Evolutionary conservation across 2,797 vertebrate species (phyloP), one percentile per base, ranked within the genome.

Genomic region (Enteromius trimaculatus): DNA sequence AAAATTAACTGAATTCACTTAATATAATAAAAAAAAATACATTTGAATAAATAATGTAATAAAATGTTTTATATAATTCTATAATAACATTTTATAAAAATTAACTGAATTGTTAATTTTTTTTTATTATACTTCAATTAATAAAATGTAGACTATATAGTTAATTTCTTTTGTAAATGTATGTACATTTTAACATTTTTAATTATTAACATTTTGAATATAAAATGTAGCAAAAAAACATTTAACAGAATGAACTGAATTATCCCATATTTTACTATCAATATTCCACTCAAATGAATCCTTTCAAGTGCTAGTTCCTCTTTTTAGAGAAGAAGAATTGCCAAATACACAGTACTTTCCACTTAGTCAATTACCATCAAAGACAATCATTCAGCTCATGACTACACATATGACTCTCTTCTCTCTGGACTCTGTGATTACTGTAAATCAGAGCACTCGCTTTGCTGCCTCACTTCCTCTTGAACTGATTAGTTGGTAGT

Each of bases 371-470:
- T n/a, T 42, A 34, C 64, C n/a, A 51, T 37, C 29, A 6, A 14
- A 26, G 34, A 31, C 6, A 39, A n/a, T 44, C 34, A 29, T 29
- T 29, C 75, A 14, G 23, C 37, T 47, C 19, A 17, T 71, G 17
- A 80, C 42, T 21, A 13, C 23, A 55, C 65, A 39, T 3, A 34
- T 71, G 68, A 80, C 66, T 79, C 3, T 79, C 0, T 49, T 78
- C 26, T 49, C 26, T 47, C 6, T 7, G 5, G 5, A 14, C 60
- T 23, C 29, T 17, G 77, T 1, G 49, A 47, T 80, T 80, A 47
- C 39, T 47, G 66, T 80, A 80, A 80, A 71, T 34, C 53, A 60
- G 0, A 60, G 3, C 23, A 8, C 17, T 55, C 6, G 66, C 78
- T 55, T 4, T 53, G 9, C 19, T 5, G 31, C 66, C 2, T 47